Evolutionary conservation across 2,113 vertebrate species (phyloP).

Genomic region (Apteryx mantelli): DNA sequence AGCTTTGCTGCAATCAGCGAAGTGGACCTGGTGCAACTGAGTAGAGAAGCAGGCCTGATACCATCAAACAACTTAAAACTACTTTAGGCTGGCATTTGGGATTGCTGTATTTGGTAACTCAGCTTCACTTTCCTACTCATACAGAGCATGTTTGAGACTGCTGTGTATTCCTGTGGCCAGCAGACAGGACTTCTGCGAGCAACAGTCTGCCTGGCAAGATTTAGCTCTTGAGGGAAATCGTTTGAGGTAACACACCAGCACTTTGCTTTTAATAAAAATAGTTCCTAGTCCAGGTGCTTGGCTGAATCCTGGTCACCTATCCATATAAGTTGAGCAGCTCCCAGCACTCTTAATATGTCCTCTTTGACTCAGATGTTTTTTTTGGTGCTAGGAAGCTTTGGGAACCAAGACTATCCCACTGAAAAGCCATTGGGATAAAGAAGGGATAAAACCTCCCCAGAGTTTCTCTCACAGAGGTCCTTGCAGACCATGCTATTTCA

Average conservation of each 20-base stretch:
- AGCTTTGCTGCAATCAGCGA: neutral
- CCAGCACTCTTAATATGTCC: fast-evolving
- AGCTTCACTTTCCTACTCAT: neutral
- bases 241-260: neutral
- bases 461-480: neutral
- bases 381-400: neutral
- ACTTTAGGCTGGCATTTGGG: neutral
- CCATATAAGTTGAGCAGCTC: neutral
- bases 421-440: neutral
- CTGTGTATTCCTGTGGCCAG: fast-evolving
- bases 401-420: neutral
- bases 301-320: neutral
- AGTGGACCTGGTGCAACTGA: neutral
- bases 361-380: neutral
- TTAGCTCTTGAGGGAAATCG: neutral
- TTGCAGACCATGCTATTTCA: neutral
- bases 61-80: neutral
- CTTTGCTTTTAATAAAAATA: neutral
- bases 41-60: neutral
- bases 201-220: neutral
- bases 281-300: neutral
- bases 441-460: neutral
- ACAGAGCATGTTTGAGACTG: neutral
- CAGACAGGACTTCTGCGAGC: neutral
- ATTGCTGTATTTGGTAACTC: neutral